Percentiles rank a stretch among this genome's conserved stretches.
phyloP scores from a whole-genome alignment of 2,113 vertebrate genomes.

The Peromyscus californicus region DNA sequence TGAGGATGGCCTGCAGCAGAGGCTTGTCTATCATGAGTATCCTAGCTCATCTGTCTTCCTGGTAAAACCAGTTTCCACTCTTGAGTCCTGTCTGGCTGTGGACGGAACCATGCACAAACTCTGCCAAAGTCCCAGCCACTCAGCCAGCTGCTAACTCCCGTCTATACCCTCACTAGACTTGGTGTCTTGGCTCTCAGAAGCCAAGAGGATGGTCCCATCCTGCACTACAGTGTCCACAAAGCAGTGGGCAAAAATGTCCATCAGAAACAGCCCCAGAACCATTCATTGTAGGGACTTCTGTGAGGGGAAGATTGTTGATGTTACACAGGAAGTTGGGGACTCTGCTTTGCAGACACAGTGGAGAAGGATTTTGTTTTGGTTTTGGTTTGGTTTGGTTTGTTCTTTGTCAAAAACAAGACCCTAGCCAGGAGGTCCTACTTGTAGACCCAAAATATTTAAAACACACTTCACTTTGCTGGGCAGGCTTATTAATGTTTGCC shows the following conservation, averaged over 20 bases:
- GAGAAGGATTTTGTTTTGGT: background rate
- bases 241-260: background rate
- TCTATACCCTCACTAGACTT: background rate
- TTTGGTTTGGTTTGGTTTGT: background rate
- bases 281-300: background rate
- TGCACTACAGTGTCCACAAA: rapidly evolving
- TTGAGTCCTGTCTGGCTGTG: background rate
- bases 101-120: background rate
- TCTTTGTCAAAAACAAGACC: background rate
- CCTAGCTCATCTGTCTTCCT: background rate
- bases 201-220: background rate
- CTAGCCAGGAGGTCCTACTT: background rate
- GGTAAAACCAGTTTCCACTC: background rate
- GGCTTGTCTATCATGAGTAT: background rate
- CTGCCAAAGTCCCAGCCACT: rapidly evolving
- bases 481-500: background rate
- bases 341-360: background rate
- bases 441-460: background rate
- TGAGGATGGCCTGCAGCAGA: background rate
- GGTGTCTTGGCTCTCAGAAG: background rate
- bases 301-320: background rate
- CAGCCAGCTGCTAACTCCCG: background rate
- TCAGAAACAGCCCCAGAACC: background rate
- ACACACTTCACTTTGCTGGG: background rate
- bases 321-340: background rate